These are phyloP conservation scores for Crypturellus undulatus DNA, from an alignment of 2,113 vertebrate genomes.

Conservation along the genomic window DNA sequence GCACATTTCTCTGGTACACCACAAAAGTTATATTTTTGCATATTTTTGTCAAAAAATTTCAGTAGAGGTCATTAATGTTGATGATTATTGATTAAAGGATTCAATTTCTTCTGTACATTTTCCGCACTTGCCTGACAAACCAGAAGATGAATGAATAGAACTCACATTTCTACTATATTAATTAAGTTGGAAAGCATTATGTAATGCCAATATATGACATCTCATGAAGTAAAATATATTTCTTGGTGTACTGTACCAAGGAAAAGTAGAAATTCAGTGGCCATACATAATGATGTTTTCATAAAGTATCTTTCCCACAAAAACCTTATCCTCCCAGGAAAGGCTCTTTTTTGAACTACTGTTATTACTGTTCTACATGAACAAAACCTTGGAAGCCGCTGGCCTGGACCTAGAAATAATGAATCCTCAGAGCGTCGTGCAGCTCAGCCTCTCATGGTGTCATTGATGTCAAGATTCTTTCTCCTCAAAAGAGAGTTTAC, in stretches of 20 bases:
- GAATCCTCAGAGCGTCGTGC: background rate
- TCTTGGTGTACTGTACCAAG: background rate
- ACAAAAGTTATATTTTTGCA: background rate
- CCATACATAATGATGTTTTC: background rate
- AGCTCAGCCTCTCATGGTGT: fast-evolving
- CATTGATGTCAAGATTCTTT: background rate
- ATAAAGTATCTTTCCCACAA: background rate
- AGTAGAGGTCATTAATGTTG: background rate
- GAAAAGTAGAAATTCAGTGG: background rate
- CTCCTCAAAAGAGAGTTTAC: background rate
- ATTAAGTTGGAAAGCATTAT: background rate
- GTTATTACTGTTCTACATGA: background rate
- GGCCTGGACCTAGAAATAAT: background rate
- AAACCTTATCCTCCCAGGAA: background rate
- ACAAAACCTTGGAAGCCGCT: fast-evolving
- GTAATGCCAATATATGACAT: background rate
- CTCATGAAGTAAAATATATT: background rate
- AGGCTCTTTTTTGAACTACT: background rate
- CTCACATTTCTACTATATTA: background rate
- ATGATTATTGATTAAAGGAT: background rate
- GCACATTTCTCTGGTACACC: background rate
- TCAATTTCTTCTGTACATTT: background rate
- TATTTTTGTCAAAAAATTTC: background rate
- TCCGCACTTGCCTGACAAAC: background rate
- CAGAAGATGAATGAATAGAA: background rate